Evolutionary conservation across 2,113 vertebrate species (phyloP), one percentile per base, ranked within the genome.

Genomic region (Cromileptes altivelis): DNA sequence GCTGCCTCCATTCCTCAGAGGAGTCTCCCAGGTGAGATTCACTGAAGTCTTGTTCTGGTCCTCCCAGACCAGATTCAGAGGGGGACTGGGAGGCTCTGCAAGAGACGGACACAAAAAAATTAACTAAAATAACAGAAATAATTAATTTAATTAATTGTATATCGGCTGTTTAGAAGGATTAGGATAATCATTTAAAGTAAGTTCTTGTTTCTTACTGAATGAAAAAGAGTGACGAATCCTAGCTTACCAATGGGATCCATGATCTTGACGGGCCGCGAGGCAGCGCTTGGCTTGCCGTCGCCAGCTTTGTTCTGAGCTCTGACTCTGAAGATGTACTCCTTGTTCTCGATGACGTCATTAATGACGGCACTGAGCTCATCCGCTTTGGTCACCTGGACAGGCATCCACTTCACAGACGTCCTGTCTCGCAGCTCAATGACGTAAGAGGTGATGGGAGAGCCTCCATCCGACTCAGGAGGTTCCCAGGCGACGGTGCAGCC

Each of bases 261-360:
- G 91, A 99, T 99, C 95, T 97, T 99, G 81, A 99, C 90, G 3
- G 98, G 97, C 23, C 91, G 94, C 13, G 98, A 97, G 69, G 98
- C 97, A 55, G 97, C 94, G 72, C 98, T 99, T 91, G 98, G 98
- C 79, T 98, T 99, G 74, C 98, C 98, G 37, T 96, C 95, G 77
- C 98, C 98, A 67, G 98, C 96, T 86, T 97, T 96, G 93, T 99
- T 99, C 94, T 98, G 96, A 63, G 98, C 98, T 94, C 96, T 97
- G 79, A 99, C 95, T 85, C 98, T 96, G 94, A 99, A 99, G 91
- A 98, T 99, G 87, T 99, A 99, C 86, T 99, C 98, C 81, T 99
- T 99, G 91, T 98, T 99, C 95, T 99, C 98, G 19, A 99, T 98
- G 87, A 99, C 98, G 58, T 99, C 98, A 21, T 97, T 99, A 78